A percentile compares a stretch with the other conserved stretches of the same genome.
Evolutionary conservation across 2,113 vertebrate genomes (phyloP).

Genomic region (Chrysochloris asiatica): DNA sequence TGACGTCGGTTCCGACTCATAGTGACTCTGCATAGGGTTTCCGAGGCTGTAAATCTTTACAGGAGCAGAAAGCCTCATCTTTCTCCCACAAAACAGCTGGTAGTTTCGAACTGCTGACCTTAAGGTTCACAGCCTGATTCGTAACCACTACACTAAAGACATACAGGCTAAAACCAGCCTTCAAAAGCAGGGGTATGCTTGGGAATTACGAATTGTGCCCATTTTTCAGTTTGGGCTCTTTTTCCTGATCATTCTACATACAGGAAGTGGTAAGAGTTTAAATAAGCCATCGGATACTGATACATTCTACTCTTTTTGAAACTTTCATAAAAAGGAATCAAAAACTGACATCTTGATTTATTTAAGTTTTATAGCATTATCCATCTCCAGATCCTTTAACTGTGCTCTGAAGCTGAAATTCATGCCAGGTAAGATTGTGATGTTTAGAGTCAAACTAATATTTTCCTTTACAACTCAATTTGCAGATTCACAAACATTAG

Average conservation of each 20-base stretch:
- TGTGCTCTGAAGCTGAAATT: constrained; percentile 81
- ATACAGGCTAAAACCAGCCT: constrained; percentile 22
- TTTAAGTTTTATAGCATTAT: constrained; percentile 53
- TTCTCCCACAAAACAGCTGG: no score
- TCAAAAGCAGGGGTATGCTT: neutral
- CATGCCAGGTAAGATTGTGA: constrained; percentile 73
- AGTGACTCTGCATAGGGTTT: no score
- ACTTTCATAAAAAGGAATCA: constrained; percentile 37
- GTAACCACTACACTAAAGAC: no score
- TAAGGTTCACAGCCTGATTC: no score
- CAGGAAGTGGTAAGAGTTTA: constrained; percentile 69
- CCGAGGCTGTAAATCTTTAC: no score
- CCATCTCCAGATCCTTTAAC: constrained; percentile 81
- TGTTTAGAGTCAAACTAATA: constrained; percentile 76
- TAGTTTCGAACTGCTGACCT: no score
- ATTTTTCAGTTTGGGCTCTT: neutral
- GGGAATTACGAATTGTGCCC: neutral
- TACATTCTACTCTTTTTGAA: constrained; percentile 25
- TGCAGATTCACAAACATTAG: constrained; percentile 81
- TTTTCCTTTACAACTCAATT: constrained; percentile 75
- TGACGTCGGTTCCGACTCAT: no score
- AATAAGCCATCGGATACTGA: constrained; percentile 56
- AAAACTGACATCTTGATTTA: constrained; percentile 26
- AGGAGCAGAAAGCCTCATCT: no score
- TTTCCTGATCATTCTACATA: neutral